phyloP scores from a whole-genome alignment of 2,113 vertebrate genomes.

The Elaphurus davidianus region DNA sequence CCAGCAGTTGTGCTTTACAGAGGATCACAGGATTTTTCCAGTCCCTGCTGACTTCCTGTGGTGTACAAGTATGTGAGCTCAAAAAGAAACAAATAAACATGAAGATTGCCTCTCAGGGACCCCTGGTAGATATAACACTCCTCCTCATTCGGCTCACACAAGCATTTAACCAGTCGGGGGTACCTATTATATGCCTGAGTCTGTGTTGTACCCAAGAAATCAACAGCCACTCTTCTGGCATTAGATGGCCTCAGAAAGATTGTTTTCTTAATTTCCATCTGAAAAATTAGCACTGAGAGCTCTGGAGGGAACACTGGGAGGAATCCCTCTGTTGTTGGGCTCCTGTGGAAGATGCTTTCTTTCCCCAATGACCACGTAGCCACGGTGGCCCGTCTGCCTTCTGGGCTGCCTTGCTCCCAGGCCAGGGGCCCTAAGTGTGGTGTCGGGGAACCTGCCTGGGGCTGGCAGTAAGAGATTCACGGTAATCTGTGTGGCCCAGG shows the following conservation, averaged over 20 bases:
- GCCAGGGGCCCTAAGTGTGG: background rate
- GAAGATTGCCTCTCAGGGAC: slow-evolving; percentile 37
- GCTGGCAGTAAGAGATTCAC: background rate
- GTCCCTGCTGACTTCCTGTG: slow-evolving; percentile 5
- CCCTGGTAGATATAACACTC: slow-evolving; percentile 32
- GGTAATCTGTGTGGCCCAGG: background rate
- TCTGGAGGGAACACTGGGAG: background rate
- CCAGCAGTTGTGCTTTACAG: background rate
- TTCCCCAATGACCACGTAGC: background rate
- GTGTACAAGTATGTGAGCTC: slow-evolving; percentile 23
- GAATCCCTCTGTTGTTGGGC: background rate
- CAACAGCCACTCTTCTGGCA: slow-evolving; percentile 34
- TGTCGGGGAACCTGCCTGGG: background rate
- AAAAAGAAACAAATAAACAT: slow-evolving; percentile 35
- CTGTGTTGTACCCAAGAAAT: slow-evolving; percentile 29
- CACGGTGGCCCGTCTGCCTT: background rate
- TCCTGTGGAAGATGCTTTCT: background rate
- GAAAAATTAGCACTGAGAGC: slow-evolving; percentile 26
- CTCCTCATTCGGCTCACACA: slow-evolving; percentile 45
- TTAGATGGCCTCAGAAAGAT: slow-evolving; percentile 41
- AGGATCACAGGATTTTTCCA: background rate
- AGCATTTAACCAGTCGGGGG: slow-evolving; percentile 45
- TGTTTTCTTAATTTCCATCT: slow-evolving; percentile 33
- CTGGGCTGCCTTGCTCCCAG: background rate
- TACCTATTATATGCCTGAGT: slow-evolving; percentile 37